Conservation (phyloP, 2,888 invertebrate genomes). For the Thereva nobilitata region DNA sequence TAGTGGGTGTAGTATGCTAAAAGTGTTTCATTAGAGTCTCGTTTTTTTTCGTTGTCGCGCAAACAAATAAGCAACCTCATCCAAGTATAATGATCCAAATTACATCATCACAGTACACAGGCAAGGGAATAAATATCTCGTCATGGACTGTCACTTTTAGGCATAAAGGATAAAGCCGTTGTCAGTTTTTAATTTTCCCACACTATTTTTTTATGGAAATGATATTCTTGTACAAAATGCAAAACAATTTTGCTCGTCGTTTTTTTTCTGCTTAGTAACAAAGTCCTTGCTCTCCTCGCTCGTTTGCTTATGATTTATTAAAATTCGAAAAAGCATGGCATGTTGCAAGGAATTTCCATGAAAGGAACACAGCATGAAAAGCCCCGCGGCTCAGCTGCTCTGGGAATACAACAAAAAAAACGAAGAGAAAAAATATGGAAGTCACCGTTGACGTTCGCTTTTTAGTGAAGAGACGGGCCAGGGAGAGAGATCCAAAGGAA, state of each 20-base stretch:
- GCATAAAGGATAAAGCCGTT: too few relatives aligned
- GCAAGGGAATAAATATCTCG: too few relatives aligned
- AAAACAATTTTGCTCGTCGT: slow-evolving; percentile 10
- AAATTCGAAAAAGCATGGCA: slow-evolving; percentile 42
- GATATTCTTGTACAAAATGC: slow-evolving; percentile 19
- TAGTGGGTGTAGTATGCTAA: too few relatives aligned
- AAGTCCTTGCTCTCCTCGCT: slow-evolving; percentile 21
- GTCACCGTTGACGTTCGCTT: slow-evolving; percentile 33
- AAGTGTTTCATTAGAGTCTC: too few relatives aligned
- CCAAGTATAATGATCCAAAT: too few relatives aligned
- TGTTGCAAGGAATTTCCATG: slow-evolving; percentile 35
- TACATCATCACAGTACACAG: too few relatives aligned
- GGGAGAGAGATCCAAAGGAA: not conserved
- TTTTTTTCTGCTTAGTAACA: slow-evolving; percentile 30
- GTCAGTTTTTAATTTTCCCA: slow-evolving; percentile 25
- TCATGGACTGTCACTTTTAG: too few relatives aligned
- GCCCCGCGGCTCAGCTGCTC: slow-evolving; percentile 31
- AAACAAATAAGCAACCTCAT: too few relatives aligned
- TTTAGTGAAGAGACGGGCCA: slow-evolving; percentile 22
- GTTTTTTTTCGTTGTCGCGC: too few relatives aligned
- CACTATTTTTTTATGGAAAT: slow-evolving; percentile 28
- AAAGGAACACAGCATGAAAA: slow-evolving; percentile 32
- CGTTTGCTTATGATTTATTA: slow-evolving; percentile 40
- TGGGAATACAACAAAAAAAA: slow-evolving; percentile 4
- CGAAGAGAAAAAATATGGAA: slow-evolving; percentile 1